Conservation (phyloP, 2,113 vertebrate genomes). For the Nothobranchius furzeri region DNA sequence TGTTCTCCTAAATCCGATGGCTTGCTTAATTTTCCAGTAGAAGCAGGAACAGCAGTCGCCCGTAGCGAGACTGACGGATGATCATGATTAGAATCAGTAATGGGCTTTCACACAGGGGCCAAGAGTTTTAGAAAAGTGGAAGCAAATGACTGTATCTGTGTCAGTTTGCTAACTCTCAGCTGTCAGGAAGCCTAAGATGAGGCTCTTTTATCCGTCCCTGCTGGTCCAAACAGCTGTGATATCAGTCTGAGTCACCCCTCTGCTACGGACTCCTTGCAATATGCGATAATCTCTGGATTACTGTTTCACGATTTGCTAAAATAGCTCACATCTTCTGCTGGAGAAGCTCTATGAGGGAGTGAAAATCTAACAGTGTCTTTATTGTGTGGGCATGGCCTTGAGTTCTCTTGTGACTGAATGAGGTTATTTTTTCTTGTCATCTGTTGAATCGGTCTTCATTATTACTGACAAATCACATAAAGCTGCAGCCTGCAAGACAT, state of each 20-base stretch:
- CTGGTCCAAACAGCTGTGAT: background rate
- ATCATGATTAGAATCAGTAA: slow-evolving; percentile 31
- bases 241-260: background rate
- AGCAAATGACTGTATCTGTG: background rate
- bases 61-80: slow-evolving; percentile 7
- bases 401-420: background rate
- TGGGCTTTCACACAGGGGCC: slow-evolving; percentile 16
- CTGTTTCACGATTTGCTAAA: slow-evolving; percentile 22
- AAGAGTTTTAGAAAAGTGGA: slow-evolving; percentile 19
- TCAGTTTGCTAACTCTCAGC: slow-evolving; percentile 15
- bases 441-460: background rate
- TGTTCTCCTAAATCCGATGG: background rate
- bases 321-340: slow-evolving; percentile 25
- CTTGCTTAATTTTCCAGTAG: slow-evolving; percentile 11
- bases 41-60: slow-evolving; percentile 25
- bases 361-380: background rate
- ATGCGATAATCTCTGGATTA: slow-evolving; percentile 29
- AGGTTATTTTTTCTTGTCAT: background rate
- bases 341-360: background rate
- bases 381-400: background rate
- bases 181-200: slow-evolving; percentile 3
- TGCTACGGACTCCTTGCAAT: no score
- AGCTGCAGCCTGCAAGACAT: background rate
- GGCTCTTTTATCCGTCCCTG: slow-evolving; percentile 8
- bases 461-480: background rate